Evolutionary conservation across 2,797 vertebrate species (phyloP).

Genomic region (Catostomus latipinnis): DNA sequence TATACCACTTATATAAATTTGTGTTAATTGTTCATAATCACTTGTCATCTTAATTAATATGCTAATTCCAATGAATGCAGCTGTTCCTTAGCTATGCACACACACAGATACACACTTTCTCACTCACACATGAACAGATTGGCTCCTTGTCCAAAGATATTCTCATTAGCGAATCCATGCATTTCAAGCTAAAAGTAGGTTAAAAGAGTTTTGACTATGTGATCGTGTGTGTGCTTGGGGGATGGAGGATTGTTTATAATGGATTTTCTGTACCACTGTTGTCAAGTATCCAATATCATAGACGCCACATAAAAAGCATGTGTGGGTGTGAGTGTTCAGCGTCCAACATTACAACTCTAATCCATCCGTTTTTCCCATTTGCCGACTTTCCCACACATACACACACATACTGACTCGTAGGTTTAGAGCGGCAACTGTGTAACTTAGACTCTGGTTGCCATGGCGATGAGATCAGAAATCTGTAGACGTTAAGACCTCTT

Average conservation of each 20-base stretch:
- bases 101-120: conserved; percentile 37
- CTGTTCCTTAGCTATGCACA: conserved; percentile 38
- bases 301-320: conserved; percentile 8
- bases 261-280: background rate
- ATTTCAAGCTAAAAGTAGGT: conserved; percentile 32
- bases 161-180: conserved; percentile 26
- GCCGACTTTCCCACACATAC: conserved; percentile 31
- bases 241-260: background rate
- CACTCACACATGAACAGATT: conserved; percentile 33
- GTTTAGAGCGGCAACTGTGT: conserved; percentile 31
- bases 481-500: conserved; percentile 45
- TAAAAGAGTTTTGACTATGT: conserved; percentile 3
- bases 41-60: conserved; percentile 56
- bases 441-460: conserved; percentile 48
- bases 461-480: conserved; percentile 52
- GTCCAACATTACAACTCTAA: conserved; percentile 8
- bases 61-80: conserved; percentile 54
- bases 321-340: background rate
- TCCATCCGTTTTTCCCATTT: background rate
- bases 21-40: conserved; percentile 53
- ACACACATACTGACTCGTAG: conserved; percentile 9
- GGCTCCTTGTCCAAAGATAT: conserved; percentile 29
- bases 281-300: background rate
- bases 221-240: background rate
- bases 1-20: conserved; percentile 28